These are phyloP conservation scores for Cantharis lateralis DNA, from an alignment of 2,888 invertebrate genomes.

Conservation along the genomic window DNA sequence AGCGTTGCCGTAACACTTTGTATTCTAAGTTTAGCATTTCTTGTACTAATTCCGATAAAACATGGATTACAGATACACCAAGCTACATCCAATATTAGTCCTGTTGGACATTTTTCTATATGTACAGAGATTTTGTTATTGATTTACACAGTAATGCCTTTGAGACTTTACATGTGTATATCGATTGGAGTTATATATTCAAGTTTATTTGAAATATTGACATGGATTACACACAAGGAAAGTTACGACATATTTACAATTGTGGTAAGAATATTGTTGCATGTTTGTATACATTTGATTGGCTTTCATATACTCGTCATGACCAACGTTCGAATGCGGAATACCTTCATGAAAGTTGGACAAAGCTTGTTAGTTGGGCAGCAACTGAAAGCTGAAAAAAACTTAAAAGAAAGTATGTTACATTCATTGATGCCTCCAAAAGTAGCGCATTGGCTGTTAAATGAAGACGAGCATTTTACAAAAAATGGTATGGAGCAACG, in stretches of 20 bases:
- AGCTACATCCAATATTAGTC: constrained; percentile 63
- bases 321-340: constrained; percentile 90
- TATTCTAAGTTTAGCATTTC: constrained; percentile 69
- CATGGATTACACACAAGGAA: constrained; percentile 49
- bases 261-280: constrained; percentile 76
- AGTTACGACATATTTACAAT: constrained; percentile 55
- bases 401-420: constrained; percentile 95
- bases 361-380: constrained; percentile 88
- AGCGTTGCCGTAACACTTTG: constrained; percentile 72
- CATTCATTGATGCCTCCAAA: constrained; percentile 97
- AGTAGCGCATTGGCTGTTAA: constrained; percentile 84
- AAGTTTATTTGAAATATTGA: constrained; percentile 80
- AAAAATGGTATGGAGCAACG: constrained; percentile 63
- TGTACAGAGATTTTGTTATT: constrained; percentile 87
- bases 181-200: constrained; percentile 81
- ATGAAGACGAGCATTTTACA: constrained; percentile 69
- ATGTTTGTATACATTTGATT: constrained; percentile 88
- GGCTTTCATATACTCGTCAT: constrained; percentile 92
- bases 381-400: constrained; percentile 91
- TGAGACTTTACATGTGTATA: constrained; percentile 86
- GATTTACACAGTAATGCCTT: constrained; percentile 91
- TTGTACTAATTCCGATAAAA: constrained; percentile 59
- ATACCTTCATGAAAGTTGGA: constrained; percentile 96
- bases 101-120: constrained; percentile 81
- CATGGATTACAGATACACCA: constrained; percentile 34